These are phyloP conservation scores for Columbina picui DNA, from an alignment of 2,113 vertebrate genomes.

Conservation along the genomic window DNA sequence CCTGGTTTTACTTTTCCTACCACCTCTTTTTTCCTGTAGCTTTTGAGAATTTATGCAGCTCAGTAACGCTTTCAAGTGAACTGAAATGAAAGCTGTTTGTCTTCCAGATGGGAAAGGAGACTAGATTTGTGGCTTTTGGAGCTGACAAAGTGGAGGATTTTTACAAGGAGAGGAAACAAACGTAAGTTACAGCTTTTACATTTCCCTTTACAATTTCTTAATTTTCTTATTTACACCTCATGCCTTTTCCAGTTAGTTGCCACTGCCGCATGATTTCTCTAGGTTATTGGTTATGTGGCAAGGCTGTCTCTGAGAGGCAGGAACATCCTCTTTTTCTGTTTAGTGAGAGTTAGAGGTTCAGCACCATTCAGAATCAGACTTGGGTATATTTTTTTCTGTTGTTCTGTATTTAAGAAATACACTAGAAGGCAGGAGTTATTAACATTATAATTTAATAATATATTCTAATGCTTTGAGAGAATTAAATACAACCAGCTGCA, in stretches of 20 bases:
- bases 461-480: background rate
- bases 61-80: background rate
- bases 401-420: background rate
- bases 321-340: background rate
- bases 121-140: background rate
- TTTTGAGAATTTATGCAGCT: background rate
- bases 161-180: background rate
- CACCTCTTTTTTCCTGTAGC: accelerated
- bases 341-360: background rate
- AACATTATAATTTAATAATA: background rate
- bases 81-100: background rate
- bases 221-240: background rate
- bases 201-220: background rate
- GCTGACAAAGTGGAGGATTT: background rate
- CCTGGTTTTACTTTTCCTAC: background rate
- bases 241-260: background rate
- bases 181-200: background rate
- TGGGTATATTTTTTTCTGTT: background rate
- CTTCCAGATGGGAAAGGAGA: background rate
- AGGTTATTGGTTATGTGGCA: background rate
- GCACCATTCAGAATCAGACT: background rate
- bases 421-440: background rate
- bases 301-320: background rate
- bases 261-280: background rate
- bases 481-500: background rate